Evolutionary conservation across 2,797 vertebrate species (phyloP).

Genomic region (Vipera latastei): DNA sequence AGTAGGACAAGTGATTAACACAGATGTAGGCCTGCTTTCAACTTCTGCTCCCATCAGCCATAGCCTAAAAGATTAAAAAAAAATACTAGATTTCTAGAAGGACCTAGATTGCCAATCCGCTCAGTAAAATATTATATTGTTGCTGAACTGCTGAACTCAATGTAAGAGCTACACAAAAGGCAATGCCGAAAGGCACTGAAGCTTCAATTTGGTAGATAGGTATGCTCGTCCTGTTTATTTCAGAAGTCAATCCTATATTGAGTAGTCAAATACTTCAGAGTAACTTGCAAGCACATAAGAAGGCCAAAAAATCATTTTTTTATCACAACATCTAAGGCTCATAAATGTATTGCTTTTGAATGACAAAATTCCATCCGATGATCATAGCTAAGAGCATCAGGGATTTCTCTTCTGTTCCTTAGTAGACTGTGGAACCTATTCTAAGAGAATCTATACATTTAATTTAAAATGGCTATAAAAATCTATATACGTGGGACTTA

Average conservation of each 20-base stretch:
- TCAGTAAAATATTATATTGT: neutral
- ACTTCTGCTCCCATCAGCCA: neutral
- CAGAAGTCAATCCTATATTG: neutral
- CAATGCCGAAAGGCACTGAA: neutral
- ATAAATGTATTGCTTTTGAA: neutral
- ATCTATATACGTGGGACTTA: neutral
- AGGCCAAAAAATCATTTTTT: neutral
- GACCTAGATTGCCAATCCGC: neutral
- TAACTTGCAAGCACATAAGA: neutral
- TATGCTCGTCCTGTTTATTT: neutral
- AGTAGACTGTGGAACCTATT: neutral
- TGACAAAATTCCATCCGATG: neutral
- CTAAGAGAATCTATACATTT: neutral
- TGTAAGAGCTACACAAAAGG: slow-evolving; percentile 10
- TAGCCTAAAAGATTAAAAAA: neutral
- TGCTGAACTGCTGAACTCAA: slow-evolving; percentile 4
- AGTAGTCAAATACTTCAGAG: neutral
- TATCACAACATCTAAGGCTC: neutral
- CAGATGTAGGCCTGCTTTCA: slow-evolving; percentile 14
- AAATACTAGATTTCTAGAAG: neutral
- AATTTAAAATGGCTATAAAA: neutral
- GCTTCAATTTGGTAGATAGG: neutral
- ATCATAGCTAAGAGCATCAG: neutral
- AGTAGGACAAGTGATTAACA: slow-evolving; percentile 17
- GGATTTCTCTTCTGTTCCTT: neutral